Evolutionary conservation across 2,888 invertebrate species (phyloP).

Genomic region (Gastracanthus pulcherrimus): DNA sequence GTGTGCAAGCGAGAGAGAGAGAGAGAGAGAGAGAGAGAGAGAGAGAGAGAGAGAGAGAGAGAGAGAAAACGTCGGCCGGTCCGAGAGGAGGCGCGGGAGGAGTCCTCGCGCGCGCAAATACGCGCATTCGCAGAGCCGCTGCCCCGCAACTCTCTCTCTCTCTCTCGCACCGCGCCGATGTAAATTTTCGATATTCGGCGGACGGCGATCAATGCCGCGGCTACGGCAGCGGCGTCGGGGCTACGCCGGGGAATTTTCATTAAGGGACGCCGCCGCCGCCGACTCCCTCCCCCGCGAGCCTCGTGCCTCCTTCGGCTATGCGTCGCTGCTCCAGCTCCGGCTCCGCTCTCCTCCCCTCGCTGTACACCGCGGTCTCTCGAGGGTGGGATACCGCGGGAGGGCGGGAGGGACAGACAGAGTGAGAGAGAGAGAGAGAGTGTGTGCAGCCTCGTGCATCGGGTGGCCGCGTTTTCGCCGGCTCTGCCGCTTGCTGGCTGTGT

Average conservation of each 20-base stretch:
- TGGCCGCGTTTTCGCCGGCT: too few relatives aligned
- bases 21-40: too few relatives aligned
- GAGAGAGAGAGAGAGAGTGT: too few relatives aligned
- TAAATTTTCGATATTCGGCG: slow-evolving; percentile 56
- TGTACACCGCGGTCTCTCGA: slow-evolving; percentile 50
- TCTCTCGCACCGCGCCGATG: slow-evolving; percentile 50
- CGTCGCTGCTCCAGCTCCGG: neutral
- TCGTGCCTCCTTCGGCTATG: slow-evolving; percentile 23
- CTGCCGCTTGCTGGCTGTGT: too few relatives aligned
- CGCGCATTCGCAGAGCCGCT: neutral
- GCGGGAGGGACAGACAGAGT: neutral
- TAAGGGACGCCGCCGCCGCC: slow-evolving; percentile 52
- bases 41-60: too few relatives aligned
- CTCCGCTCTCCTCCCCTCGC: neutral
- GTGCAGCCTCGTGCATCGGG: slow-evolving; percentile 63
- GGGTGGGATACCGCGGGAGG: neutral
- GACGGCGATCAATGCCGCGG: slow-evolving; percentile 52
- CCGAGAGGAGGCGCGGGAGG: neutral
- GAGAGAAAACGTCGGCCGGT: too few relatives aligned
- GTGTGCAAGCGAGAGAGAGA: too few relatives aligned
- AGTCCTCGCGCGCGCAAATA: too few relatives aligned
- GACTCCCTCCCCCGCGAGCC: slow-evolving; percentile 54
- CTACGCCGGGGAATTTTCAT: slow-evolving; percentile 56
- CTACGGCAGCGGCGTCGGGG: too few relatives aligned
- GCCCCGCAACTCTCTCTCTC: slow-evolving; percentile 15